A percentile compares a stretch with the other conserved stretches of the same genome.
Evolutionary conservation across 2,797 vertebrate genomes (phyloP).

Genomic region (Cuniculus paca): DNA sequence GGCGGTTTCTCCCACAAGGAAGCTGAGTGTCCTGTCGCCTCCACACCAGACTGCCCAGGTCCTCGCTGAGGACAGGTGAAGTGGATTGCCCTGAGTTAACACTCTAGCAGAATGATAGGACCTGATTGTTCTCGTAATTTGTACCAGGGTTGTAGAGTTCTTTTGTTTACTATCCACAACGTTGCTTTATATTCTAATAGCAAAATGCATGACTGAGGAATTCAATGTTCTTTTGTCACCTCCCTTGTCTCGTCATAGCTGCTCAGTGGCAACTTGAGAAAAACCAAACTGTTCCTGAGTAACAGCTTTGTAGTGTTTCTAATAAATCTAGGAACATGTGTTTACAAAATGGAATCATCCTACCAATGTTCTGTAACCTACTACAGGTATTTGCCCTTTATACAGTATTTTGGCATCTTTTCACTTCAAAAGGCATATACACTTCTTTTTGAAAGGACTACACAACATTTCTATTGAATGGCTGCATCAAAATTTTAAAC

Average conservation of each 20-base stretch:
- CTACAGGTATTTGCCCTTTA: background rate
- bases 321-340: background rate
- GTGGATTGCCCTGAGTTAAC: fast-evolving
- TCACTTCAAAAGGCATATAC: background rate
- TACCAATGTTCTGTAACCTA: background rate
- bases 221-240: background rate
- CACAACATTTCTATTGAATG: background rate
- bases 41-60: background rate
- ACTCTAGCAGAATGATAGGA: background rate
- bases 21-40: background rate
- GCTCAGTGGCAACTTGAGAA: background rate
- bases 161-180: background rate
- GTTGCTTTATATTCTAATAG: slow-evolving; percentile 23
- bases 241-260: too few species aligned
- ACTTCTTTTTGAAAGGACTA: background rate
- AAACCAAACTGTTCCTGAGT: background rate
- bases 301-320: background rate
- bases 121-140: background rate
- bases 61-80: background rate
- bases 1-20: background rate
- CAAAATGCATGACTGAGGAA: background rate
- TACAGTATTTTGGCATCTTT: slow-evolving; percentile 4
- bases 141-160: background rate
- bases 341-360: background rate
- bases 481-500: background rate